Base-by-base conservation (phyloP, 2,797 vertebrate genomes). In the Oryzias dopingdopingensis region DNA sequence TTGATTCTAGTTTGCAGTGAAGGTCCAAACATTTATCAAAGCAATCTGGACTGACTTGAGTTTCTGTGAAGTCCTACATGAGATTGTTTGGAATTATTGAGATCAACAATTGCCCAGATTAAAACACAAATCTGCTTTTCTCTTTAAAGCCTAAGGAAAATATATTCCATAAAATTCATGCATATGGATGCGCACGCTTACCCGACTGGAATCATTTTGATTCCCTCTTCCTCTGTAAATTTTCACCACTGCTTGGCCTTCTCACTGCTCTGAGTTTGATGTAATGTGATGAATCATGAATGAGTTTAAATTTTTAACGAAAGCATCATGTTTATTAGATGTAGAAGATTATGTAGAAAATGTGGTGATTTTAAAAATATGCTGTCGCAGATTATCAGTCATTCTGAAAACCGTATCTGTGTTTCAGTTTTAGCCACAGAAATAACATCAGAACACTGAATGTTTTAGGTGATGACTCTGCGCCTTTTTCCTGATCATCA, bases 141-240 rank as follows among this genome's bases (percentile, higher is more conserved):
- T 62, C 59, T 58, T 62, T 47, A 14, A 17, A 59, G 26, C 50
- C 57, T 66, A 69, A 67, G 67, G 24, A 60, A 62, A 77, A 64
- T 54, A 56, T 26, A 16, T 20, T 56, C 41, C 49, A 64, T 65
- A 32, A 59, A 56, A 74, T 32, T 48, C 49, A 68, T 79, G 72
- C 78, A 70, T 72, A 81, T 81, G 77, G 65, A 71, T 70, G 65
- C 26, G 14, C 69, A 78, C 63, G 16, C 68, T 6, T 29, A 29
- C 26, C 26, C 24, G 4, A 26, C 24, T 74, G 42, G 22, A 50
- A 67, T 76, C 56, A 42, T 49, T 82, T 78, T 67, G 67, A 76
- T 70, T 42, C 20, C 53, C 59, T 63, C 70, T 76, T 65, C 66
- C 29, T 32, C 29, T 32, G 29, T 59, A 80, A 65, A 71, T 17